These are phyloP conservation scores for Orchesella cincta DNA, from an alignment of 1,140 invertebrate species.

Conservation along the genomic window DNA sequence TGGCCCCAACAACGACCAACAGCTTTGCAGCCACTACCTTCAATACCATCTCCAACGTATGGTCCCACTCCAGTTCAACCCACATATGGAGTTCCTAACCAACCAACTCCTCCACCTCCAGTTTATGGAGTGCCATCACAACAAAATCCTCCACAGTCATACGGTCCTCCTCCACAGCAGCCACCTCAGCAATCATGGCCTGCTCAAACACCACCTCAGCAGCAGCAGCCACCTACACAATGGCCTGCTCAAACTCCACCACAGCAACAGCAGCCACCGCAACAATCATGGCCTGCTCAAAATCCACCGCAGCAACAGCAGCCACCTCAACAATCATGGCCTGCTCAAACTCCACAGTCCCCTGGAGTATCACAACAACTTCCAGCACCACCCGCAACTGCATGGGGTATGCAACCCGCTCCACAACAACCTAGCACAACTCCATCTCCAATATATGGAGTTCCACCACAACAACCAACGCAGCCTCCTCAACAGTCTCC, in stretches of 20 bases:
- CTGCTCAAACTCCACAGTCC: background rate
- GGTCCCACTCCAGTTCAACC: slow-evolving; percentile 15
- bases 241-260: background rate
- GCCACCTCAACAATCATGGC: background rate
- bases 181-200: background rate
- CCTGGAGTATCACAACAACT: background rate
- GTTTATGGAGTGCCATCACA: background rate
- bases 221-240: background rate
- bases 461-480: background rate
- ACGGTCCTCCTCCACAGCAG: too few relatives aligned
- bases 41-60: background rate
- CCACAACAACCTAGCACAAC: too few relatives aligned
- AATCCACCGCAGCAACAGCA: background rate
- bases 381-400: too few relatives aligned
- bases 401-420: too few relatives aligned
- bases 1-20: slow-evolving; percentile 9
- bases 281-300: background rate
- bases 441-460: background rate
- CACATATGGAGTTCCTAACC: background rate
- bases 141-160: too few relatives aligned
- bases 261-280: background rate
- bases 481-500: background rate
- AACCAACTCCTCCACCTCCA: background rate
- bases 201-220: background rate
- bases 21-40: background rate